Conservation (phyloP, 1,140 invertebrate species). For the Triops cancriformis region DNA sequence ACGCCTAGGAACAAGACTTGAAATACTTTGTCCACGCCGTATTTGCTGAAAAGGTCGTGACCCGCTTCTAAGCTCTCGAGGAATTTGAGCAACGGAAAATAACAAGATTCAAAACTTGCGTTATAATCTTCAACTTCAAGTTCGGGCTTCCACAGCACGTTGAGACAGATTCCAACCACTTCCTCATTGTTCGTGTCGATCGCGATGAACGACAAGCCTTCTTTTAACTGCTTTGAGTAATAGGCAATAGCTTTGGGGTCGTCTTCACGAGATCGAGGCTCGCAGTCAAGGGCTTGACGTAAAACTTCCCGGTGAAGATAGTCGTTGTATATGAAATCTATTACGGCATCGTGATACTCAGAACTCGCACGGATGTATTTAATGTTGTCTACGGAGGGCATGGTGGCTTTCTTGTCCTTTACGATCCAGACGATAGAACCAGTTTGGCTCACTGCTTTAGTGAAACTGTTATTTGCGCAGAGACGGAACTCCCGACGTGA, state of each 20-base stretch:
- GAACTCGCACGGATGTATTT: not conserved
- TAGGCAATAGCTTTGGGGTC: not conserved
- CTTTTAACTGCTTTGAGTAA: not conserved
- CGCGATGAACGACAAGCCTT: conserved; percentile 20
- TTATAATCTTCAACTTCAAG: not conserved
- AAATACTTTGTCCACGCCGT: conserved; percentile 14
- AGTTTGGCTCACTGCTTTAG: not conserved
- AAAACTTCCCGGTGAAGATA: not conserved
- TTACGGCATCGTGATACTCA: not conserved
- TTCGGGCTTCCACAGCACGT: conserved; percentile 19
- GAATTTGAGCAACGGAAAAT: conserved; percentile 9
- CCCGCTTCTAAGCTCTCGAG: conserved; percentile 20
- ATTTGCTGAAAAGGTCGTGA: conserved; percentile 16
- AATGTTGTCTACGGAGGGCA: not conserved
- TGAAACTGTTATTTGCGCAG: not conserved
- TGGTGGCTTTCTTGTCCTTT: not conserved
- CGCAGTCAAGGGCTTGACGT: not conserved
- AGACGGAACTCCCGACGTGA: too few species aligned
- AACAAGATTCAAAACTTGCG: not conserved
- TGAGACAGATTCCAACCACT: conserved; percentile 20
- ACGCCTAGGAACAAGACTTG: conserved; percentile 25
- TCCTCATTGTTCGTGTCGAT: conserved; percentile 15
- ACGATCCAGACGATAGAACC: not conserved
- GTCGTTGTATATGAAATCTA: not conserved
- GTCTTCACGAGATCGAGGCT: not conserved